Evolutionary conservation across 2,113 vertebrate genomes (phyloP).

Genomic region (Agapornis roseicollis): DNA sequence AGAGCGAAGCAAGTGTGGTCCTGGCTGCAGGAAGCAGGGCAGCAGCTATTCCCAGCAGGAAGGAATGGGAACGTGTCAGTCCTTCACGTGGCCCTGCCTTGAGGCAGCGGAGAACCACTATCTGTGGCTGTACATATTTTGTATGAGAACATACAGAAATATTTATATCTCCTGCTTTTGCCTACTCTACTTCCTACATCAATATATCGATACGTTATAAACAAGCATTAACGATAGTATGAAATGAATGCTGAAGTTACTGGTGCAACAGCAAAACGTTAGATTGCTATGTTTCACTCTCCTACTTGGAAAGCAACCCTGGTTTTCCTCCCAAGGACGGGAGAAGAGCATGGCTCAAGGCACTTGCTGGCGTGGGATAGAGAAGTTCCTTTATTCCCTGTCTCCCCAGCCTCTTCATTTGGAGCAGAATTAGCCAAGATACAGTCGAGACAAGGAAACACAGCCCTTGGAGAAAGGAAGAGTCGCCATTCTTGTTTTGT

Average conservation of each 20-base stretch:
- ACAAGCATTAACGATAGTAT: constrained; percentile 65
- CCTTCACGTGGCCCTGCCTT: constrained; percentile 33
- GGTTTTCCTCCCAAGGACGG: background rate
- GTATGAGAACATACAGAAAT: constrained; percentile 90
- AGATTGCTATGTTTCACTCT: background rate
- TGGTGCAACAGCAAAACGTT: background rate
- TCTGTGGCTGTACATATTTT: constrained; percentile 92
- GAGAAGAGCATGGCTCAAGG: background rate
- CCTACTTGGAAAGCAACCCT: constrained; percentile 1
- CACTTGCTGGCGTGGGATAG: background rate
- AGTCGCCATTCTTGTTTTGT: background rate
- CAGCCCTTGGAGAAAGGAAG: background rate
- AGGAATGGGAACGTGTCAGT: constrained; percentile 31
- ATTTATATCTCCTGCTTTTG: constrained; percentile 85
- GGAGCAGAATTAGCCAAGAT: constrained; percentile 17
- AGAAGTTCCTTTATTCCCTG: constrained; percentile 19
- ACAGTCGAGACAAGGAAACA: background rate
- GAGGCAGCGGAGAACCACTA: constrained; percentile 85
- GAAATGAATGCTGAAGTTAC: constrained; percentile 73
- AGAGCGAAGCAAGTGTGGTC: background rate
- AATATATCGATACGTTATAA: constrained; percentile 71
- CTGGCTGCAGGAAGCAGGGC: constrained; percentile 38
- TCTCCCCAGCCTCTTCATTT: background rate
- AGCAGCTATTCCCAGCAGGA: constrained; percentile 64
- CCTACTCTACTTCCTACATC: constrained; percentile 69